Base-by-base conservation (phyloP, 2,113 vertebrate species). In the Prunella himalayana region DNA sequence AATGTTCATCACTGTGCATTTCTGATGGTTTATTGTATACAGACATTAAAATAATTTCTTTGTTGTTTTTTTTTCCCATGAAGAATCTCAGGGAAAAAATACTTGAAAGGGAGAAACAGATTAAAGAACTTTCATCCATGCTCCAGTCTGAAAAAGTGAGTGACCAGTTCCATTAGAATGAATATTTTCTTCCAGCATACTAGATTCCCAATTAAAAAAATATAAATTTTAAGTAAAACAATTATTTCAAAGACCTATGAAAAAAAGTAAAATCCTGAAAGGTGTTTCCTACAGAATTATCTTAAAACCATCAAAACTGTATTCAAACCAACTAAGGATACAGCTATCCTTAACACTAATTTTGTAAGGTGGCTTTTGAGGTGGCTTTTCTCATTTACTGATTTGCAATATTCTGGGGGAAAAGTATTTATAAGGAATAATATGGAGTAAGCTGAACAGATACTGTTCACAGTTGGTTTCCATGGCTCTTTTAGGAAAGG, bases 71-170 rank as follows among this genome's bases (percentile, higher is more conserved):
- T 91, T n/a, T 49, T 25, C 4, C 79, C 25, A 13, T 92, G 13
- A 94, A 99, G 99, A 92, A 80, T 92, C 97, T 99, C 95, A 98
- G 98, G 95, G 97, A 95, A 95, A 95, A 97, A 83, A 61, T 98
- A 73, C 80, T 88, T 86, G 98, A 98, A 92, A 97, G 73, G 35
- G 98, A 99, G 61, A 93, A 84, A 41, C 95, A 92, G 56, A 89
- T 98, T 35, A 94, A 98, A 78, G 98, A 99, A 53, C 97, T 99
- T 95, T 97, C 97, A 82, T 94, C 78, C 84, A 70, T 97, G n/a
- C 97, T 98, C 90, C 97, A 97, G 77, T 94, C 97, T 92, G 98
- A 99, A 97, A 98, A 98, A 97, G 99, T 99, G 95, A 98, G 96
- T 88, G 45, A 45, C 24, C 31, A 19, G 30, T 94, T 72, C 49